Base-by-base conservation (phyloP, 1,140 invertebrate genomes). In the Papilio polytes region DNA sequence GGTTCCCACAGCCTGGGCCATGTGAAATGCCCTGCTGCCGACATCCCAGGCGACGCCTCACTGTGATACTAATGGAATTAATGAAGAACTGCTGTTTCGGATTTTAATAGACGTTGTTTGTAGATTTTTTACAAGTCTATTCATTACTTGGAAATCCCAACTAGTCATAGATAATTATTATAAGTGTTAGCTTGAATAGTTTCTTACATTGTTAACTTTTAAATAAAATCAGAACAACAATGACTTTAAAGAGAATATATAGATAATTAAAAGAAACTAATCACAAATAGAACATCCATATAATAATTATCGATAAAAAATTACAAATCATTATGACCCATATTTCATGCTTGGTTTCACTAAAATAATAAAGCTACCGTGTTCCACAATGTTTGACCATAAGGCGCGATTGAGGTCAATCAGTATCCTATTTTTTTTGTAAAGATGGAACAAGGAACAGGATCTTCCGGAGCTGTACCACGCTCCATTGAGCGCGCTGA, bases 11-110 rank as follows among this genome's bases (percentile, higher is more conserved):
- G 86, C 89, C 81, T 83, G 80, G 83, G 74, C 85, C 92, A 94
- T 94, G 93, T 93, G 93, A 94, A 94, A 92, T 90, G 86, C 87
- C 84, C 89, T 86, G 85, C 53, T 77, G 83, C 73, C 84, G 56
- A 81, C 85, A 81, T 94, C 93, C 84, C 92, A 94, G 89, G 85
- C 77, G 83, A 86, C 83, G 84, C 81, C 80, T 85, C 81, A 84
- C 80, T 81, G n/a, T n/a, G 84, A 89, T 89, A 87, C 82, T 92
- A 41, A 41, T 41, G 88, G 89, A 88, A 84, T 84, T 88, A 88
- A 88, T 89, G 82, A 89, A 84, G 46, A 76, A 76, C 41, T n/a
- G 41, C 18, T 74, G 73, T 10, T 76, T 76, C 41, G 74, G 46
- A 76, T 51, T 48, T 76, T 76, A 76, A 76, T 76, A 76, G 20